A percentile compares a stretch with the other conserved stretches of the same genome.
Evolutionary conservation across 2,888 invertebrate species (phyloP).

Genomic region (Orthosia gracilis): DNA sequence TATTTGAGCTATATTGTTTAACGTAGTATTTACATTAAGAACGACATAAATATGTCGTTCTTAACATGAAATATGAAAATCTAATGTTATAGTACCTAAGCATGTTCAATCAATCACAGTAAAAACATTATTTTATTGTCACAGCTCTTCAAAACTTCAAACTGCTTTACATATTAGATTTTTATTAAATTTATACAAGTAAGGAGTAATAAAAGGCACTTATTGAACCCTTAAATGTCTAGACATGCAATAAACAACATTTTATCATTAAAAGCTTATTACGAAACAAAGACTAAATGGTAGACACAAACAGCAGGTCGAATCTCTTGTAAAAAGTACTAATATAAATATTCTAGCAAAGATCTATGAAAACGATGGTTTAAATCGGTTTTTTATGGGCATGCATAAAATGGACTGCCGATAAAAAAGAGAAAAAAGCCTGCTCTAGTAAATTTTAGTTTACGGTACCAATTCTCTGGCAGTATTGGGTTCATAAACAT

Average conservation of each 20-base stretch:
- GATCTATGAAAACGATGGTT: conserved; percentile 67
- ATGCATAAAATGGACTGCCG: conserved; percentile 75
- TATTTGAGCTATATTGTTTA: too few species aligned
- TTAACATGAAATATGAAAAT: neutral
- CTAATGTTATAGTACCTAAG: neutral
- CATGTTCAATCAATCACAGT: conserved; percentile 15
- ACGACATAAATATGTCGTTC: neutral
- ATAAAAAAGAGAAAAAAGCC: conserved; percentile 79
- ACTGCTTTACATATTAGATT: conserved; percentile 16
- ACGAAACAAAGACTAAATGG: conserved; percentile 14
- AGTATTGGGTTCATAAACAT: conserved; percentile 83
- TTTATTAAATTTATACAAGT: conserved; percentile 11
- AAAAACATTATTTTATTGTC: conserved; percentile 27
- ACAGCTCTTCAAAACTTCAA: conserved; percentile 7
- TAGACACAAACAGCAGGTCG: neutral
- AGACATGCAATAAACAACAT: conserved; percentile 35
- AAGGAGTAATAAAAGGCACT: conserved; percentile 31
- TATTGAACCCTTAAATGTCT: conserved; percentile 17
- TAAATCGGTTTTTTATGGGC: conserved; percentile 75
- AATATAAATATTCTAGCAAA: conserved; percentile 60
- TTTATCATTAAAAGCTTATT: conserved; percentile 31
- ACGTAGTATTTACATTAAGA: neutral
- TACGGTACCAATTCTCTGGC: conserved; percentile 77
- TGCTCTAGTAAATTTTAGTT: conserved; percentile 84
- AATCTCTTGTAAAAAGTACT: conserved; percentile 30